phyloP scores from a whole-genome alignment of 2,113 vertebrate genomes.

The Ramphastos sulfuratus region DNA sequence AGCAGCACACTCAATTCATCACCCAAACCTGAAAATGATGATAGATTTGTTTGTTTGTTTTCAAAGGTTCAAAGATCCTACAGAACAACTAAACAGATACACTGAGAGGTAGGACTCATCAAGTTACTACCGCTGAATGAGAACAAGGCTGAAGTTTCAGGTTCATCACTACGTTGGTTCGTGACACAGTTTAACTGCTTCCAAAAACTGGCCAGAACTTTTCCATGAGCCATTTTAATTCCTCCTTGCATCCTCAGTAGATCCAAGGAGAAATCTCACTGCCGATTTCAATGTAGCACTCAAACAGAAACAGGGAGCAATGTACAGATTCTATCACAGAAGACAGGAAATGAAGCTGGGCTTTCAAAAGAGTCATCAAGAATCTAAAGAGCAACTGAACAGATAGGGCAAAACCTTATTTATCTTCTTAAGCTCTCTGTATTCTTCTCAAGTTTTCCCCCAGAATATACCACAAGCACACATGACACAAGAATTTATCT shows the following conservation, averaged over 20 bases:
- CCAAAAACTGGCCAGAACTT: neutral
- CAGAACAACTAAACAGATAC: neutral
- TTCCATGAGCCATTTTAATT: neutral
- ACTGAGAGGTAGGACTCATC: neutral
- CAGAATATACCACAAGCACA: neutral
- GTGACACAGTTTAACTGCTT: neutral
- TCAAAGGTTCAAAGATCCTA: neutral
- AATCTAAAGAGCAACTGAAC: neutral
- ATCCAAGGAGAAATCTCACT: neutral
- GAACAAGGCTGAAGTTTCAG: neutral
- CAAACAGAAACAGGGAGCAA: neutral
- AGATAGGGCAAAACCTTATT: neutral
- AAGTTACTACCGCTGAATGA: neutral
- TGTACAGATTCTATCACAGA: neutral
- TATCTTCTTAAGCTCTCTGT: neutral
- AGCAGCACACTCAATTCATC: neutral
- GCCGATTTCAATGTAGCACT: neutral
- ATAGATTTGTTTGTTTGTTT: neutral
- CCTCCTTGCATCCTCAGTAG: neutral
- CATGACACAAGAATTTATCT: neutral
- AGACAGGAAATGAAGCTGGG: constrained; percentile 3
- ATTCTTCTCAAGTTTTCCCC: neutral
- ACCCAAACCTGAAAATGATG: rapidly evolving
- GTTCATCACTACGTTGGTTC: neutral
- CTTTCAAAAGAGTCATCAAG: constrained; percentile 10